Evolutionary conservation across 2,888 invertebrate species (phyloP), one percentile per base, ranked within the genome.

Genomic region (Cephus nigrinus): DNA sequence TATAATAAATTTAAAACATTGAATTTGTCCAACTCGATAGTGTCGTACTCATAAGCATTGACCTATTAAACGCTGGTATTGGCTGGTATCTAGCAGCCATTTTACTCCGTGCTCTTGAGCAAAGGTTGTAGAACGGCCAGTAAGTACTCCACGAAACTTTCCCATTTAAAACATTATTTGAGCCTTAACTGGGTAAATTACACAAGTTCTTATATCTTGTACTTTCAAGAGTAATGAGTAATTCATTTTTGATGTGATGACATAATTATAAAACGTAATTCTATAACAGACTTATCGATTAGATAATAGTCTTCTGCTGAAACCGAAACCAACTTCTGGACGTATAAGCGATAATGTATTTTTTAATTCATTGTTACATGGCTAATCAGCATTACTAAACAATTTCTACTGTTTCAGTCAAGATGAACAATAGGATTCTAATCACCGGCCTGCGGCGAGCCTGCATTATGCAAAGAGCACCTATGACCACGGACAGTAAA

Each of bases 401-500:
- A 23, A 23, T 23, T 55, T 23, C 55, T 55, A 23, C 9, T 23
- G 23, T 55, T 55, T 55, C 55, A 55, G 55, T 23, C 55, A 71
- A 33, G 12, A 78, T 78, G 78, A 75, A 69, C 68, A 73, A 72
- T 15, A 78, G 35, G 36, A 71, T 78, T 76, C 73, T 78, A 12
- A 68, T 73, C 15, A 76, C 73, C n/a, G 35, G 76, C 35, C 31
- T 78, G 69, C 73, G 71, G 33, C 69, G 35, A 76, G 55, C 73
- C 73, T 35, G 68, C 40, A 55, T 30, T 31, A 36, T 76, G 32
- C 76, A 76, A 32, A 76, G 73, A 23, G 40, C 69, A 23, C 36
- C n/a, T 31, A 36, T 35, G 11, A 69, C n/a, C 69, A n/a, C 35
- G 11, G 40, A 68, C 12, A 30, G 32, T 30, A 69, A 35, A 12